Base-by-base conservation (phyloP, 2,797 vertebrate species). In the Falco biarmicus region DNA sequence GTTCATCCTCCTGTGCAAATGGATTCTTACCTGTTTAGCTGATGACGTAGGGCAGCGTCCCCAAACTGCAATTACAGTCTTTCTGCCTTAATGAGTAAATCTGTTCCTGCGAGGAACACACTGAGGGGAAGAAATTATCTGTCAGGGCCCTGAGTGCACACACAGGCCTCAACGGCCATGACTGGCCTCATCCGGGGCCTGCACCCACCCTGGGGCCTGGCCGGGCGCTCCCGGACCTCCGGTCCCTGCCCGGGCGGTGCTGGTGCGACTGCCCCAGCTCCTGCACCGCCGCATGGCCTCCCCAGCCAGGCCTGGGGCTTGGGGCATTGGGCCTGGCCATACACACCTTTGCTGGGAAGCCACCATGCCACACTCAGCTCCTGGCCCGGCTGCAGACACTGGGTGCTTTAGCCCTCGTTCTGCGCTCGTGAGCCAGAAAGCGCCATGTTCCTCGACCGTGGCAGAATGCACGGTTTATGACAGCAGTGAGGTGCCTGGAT, bases 21-120 rank as follows among this genome's bases (percentile, higher is more conserved):
- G 14, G 78, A 64, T 84, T 37, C 24, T 94, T 92, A 79, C 61
- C 92, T 97, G 92, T 94, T 96, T 86, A 96, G 91, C 81, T 95
- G 93, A 93, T 80, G 65, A 86, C 59, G n/a, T 47, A 96, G 83
- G 73, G 64, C 66, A 82, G 51, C 8, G 5, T 56, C 81, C 87
- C 66, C 80, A 91, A 68, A 90, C 73, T 84, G 81, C 63, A 93
- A 60, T 14, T 84, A 61, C 78, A 93, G 70, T 82, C 92, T 91
- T 94, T 91, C 92, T 41, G 66, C 86, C 48, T 91, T 91, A 94
- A 94, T 10, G 6, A 97, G 84, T 11, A 48, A 65, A 53, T 68
- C 59, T 65, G 60, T 76, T 96, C 66, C 94, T 92, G 41, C 74
- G 75, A 83, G 68, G 77, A 96, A 31, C 37, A 39, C 21, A 14